Base-by-base conservation (phyloP, 2,797 vertebrate species). In the Gobionotothen gibberifrons region DNA sequence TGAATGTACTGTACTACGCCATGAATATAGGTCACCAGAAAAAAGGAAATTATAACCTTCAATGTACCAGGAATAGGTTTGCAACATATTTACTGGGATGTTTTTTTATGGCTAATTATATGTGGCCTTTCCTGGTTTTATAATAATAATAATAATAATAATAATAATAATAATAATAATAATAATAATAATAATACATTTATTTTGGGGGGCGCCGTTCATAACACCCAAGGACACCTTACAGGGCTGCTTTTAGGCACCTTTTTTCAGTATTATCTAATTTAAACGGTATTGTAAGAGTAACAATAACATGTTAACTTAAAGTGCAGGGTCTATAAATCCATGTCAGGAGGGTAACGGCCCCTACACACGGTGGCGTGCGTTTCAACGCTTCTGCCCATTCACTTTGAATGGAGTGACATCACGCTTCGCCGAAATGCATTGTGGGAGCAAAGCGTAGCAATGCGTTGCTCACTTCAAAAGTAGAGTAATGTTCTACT, bases 1-100 rank as follows among this genome's bases (percentile, higher is more conserved):
- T 81, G 57, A 69, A 83, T 78, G 77, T 68, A 79, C 43, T 66
- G 55, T 74, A 78, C 42, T 76, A 67, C 59, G 79, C 65, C 54
- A 63, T 63, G 65, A 86, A 90, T 85, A 75, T 86, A 85, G 81
- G 88, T 78, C 75, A 75, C 81, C 29, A 57, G 61, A 53, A 77
- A 89, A 88, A 85, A 76, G 4, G 44, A 75, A 78, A 52, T 53
- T 59, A 26, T 64, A 72, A 82, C 76, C 76, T 81, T 74, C 26
- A 62, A 72, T 76, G 69, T 48, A 80, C 29, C 62, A 61, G 48
- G 14, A 44, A 61, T 49, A 60, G 52, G 68, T 72, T 75, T 78
- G 58, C 5, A 65, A 86, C 83, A 65, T 36, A 73, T 49, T 71
- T 62, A 76, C 57, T 49, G 48, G 14, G 54, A 26, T 42, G 54